A percentile compares a stretch with the other conserved stretches of the same genome.
These are phyloP conservation scores for Chunga burmeisteri DNA, from an alignment of 2,113 vertebrate species.

Conservation along the genomic window DNA sequence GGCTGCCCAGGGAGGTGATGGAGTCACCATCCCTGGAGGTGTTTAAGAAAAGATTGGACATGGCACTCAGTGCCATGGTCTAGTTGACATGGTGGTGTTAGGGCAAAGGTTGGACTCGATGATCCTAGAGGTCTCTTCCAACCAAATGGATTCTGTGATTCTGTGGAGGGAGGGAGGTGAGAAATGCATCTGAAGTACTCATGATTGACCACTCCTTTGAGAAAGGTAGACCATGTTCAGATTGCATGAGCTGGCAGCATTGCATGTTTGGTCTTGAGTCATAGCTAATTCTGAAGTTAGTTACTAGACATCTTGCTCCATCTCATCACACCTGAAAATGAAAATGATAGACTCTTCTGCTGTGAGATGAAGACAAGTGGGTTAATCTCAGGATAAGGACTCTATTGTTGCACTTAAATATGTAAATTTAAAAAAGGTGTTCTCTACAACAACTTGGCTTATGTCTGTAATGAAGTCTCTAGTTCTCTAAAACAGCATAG, in stretches of 20 bases:
- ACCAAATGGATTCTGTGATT: no score
- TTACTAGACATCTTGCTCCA: not conserved
- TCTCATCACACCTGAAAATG: not conserved
- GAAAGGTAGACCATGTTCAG: not conserved
- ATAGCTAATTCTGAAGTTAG: not conserved
- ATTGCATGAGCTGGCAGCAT: not conserved
- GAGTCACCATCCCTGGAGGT: no score
- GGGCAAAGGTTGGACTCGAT: no score
- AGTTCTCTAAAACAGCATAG: not conserved
- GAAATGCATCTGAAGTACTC: not conserved
- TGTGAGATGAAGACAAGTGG: not conserved
- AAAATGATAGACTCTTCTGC: not conserved
- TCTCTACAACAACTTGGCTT: not conserved
- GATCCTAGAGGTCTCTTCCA: no score
- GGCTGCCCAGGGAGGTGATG: no score
- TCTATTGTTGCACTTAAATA: not conserved
- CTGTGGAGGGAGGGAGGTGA: not conserved
- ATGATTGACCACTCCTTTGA: not conserved
- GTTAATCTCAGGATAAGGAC: not conserved
- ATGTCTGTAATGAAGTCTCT: not conserved
- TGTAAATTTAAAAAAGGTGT: not conserved
- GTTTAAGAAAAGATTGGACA: no score
- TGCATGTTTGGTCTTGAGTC: not conserved
- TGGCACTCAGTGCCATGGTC: no score
- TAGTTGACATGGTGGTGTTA: no score